Conservation (phyloP, 2,797 vertebrate genomes). For the Lithobates sylvaticus region DNA sequence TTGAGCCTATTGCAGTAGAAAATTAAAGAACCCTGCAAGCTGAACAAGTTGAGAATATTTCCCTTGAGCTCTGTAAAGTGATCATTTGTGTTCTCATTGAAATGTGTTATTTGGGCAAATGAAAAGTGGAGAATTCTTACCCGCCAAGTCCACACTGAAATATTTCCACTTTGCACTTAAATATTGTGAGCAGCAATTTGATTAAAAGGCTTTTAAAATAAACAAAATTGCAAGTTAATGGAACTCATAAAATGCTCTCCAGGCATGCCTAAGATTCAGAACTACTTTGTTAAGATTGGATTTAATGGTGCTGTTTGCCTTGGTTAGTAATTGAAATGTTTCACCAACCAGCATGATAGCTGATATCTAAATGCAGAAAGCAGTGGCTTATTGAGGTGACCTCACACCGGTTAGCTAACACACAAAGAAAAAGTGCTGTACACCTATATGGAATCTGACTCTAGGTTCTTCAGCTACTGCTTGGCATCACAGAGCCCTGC, state of each 20-base stretch:
- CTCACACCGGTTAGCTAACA: too few relatives aligned
- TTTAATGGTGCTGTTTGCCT: slow-evolving; percentile 62
- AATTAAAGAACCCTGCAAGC: slow-evolving; percentile 19
- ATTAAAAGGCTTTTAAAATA: slow-evolving; percentile 62
- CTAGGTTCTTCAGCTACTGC: too few relatives aligned
- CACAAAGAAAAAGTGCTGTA: too few relatives aligned
- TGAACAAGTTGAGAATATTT: slow-evolving; percentile 30
- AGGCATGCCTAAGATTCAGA: slow-evolving; percentile 51
- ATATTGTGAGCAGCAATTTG: slow-evolving; percentile 64
- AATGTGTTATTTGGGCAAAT: slow-evolving; percentile 63
- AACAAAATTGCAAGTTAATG: slow-evolving; percentile 58
- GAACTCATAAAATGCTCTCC: slow-evolving; percentile 56
- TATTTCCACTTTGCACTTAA: slow-evolving; percentile 45
- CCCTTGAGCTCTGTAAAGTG: slow-evolving; percentile 44
- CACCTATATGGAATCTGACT: too few relatives aligned
- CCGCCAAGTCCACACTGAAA: slow-evolving; percentile 55
- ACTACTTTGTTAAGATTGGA: slow-evolving; percentile 45
- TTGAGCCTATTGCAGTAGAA: slow-evolving; percentile 8
- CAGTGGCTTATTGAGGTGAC: too few relatives aligned
- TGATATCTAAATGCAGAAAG: too few relatives aligned
- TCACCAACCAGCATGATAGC: slow-evolving; percentile 20
- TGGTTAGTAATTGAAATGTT: slow-evolving; percentile 36
- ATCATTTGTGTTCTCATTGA: slow-evolving; percentile 55
- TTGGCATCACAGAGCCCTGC: too few relatives aligned
- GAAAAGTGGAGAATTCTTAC: slow-evolving; percentile 56